phyloP scores from a whole-genome alignment of 2,888 invertebrate genomes.

The Torymus aiolomorphi region DNA sequence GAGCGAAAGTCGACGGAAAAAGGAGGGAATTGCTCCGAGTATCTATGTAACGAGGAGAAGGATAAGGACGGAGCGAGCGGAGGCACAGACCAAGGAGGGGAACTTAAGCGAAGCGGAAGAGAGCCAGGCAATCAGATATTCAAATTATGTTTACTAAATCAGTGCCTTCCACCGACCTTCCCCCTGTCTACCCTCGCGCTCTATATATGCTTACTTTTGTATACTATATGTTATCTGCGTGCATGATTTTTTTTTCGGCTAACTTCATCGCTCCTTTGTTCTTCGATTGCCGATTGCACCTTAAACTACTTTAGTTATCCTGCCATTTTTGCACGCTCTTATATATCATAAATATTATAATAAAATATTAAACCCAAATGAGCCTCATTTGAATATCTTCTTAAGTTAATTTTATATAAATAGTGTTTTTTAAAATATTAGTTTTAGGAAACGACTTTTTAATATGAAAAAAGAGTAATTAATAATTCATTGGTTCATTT shows the following conservation, averaged over 20 bases:
- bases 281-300: not conserved
- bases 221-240: not conserved
- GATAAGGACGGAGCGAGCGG: conserved; percentile 5
- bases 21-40: conserved; percentile 55
- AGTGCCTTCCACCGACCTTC: conserved; percentile 14
- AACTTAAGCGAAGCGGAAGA: conserved; percentile 56
- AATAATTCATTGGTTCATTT: no score
- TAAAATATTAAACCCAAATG: no score
- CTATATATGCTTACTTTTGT: not conserved
- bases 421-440: no score
- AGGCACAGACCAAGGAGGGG: conserved; percentile 20
- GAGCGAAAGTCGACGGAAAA: conserved; percentile 45
- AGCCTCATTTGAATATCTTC: no score
- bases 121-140: conserved; percentile 70
- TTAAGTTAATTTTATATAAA: no score
- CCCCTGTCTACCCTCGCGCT: not conserved
- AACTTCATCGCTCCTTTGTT: conserved; percentile 21
- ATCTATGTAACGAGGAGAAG: conserved; percentile 25
- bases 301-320: no score
- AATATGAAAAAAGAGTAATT: no score
- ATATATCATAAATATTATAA: no score
- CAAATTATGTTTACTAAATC: conserved; percentile 70
- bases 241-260: conserved; percentile 15
- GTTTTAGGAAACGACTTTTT: no score
- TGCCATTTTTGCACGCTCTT: no score